Percentiles rank a stretch among this genome's conserved stretches.
Evolutionary conservation across 1,140 invertebrate species (phyloP).

Genomic region (Hydropsyche tenuis): DNA sequence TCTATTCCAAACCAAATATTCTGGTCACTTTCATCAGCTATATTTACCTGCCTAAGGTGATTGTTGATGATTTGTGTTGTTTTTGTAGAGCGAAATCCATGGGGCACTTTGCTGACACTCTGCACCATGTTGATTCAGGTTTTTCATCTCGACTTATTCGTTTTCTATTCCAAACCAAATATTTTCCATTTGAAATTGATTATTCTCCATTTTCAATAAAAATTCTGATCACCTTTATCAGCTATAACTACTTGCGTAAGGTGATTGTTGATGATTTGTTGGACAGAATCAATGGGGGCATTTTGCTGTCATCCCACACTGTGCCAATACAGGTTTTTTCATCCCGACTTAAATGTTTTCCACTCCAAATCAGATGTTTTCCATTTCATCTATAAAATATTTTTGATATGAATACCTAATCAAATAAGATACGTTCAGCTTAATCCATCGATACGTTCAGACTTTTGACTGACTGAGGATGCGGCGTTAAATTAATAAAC

Average conservation of each 20-base stretch:
- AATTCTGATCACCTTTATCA: conserved; percentile 1
- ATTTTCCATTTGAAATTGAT: neutral
- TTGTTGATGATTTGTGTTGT: neutral
- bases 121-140: too few species aligned
- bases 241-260: neutral
- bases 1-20: too few species aligned
- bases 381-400: too few species aligned
- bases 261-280: neutral
- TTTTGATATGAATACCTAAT: too few species aligned
- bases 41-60: conserved; percentile 81
- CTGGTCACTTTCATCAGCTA: conserved; percentile 78
- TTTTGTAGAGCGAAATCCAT: neutral
- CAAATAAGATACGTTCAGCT: too few species aligned
- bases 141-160: too few species aligned
- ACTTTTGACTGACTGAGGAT: too few species aligned
- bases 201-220: conserved; percentile 19
- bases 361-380: too few species aligned
- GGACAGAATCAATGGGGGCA: neutral
- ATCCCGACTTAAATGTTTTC: conserved; percentile 30
- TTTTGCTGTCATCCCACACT: too few species aligned
- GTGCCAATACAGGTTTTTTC: conserved; percentile 16
- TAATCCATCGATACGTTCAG: too few species aligned
- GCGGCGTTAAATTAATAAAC: too few species aligned
- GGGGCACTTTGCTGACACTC: neutral
- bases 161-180: too few species aligned